Conservation (phyloP, 2,888 invertebrate genomes). For the Molanna angustata region DNA sequence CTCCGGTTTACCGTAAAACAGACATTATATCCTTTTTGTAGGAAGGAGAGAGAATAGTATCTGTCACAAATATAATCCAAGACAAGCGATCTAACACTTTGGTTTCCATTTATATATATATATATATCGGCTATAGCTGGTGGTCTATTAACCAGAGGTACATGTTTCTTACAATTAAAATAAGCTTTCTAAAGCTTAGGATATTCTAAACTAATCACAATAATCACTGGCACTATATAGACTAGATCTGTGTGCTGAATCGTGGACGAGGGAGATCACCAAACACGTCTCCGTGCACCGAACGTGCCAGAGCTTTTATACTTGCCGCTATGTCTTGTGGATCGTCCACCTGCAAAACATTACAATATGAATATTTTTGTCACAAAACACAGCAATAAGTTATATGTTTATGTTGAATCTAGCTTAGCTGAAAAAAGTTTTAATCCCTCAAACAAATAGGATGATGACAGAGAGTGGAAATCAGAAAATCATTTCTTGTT, state of each 20-base stretch:
- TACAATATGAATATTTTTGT: too few relatives aligned
- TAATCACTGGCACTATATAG: slow-evolving; percentile 25
- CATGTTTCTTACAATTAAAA: slow-evolving; percentile 12
- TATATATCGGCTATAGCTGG: slow-evolving; percentile 9
- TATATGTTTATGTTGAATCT: too few relatives aligned
- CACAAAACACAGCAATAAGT: too few relatives aligned
- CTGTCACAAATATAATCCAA: too few relatives aligned
- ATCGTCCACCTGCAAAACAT: slow-evolving; percentile 50
- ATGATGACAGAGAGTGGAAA: too few relatives aligned
- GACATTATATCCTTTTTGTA: too few relatives aligned
- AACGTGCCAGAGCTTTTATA: slow-evolving; percentile 88
- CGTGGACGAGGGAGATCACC: slow-evolving; percentile 84
- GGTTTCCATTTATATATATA: slow-evolving; percentile 2
- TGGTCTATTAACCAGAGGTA: slow-evolving; percentile 28
- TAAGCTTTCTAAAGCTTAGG: slow-evolving; percentile 15
- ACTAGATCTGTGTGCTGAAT: slow-evolving; percentile 80
- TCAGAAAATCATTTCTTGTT: too few relatives aligned
- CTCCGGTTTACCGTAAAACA: too few relatives aligned
- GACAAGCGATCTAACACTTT: too few relatives aligned
- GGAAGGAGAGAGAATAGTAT: too few relatives aligned
- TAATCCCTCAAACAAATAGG: too few relatives aligned
- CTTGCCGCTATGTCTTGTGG: slow-evolving; percentile 84
- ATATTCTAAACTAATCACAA: slow-evolving; percentile 15
- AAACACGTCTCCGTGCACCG: slow-evolving; percentile 87
- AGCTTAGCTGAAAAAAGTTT: too few relatives aligned